Percentiles rank a stretch among this genome's conserved stretches.
Conservation (phyloP, 2,888 invertebrate genomes). For the Lordiphosa fenestrarum region DNA sequence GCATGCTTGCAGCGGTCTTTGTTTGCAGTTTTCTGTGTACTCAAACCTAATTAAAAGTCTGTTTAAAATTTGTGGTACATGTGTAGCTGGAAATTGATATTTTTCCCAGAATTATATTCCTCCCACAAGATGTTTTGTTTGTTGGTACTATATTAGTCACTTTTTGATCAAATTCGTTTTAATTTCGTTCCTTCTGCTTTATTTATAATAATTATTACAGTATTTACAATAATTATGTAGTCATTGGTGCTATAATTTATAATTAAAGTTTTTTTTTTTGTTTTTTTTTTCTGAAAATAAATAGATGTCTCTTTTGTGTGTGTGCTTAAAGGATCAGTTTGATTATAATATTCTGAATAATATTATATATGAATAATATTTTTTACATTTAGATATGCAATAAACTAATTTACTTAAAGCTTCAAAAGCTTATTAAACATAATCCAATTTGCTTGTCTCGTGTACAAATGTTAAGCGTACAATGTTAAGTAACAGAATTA, state of each 20-base stretch:
- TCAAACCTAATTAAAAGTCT: slow-evolving; percentile 37
- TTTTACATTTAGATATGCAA: slow-evolving; percentile 60
- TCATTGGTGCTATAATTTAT: slow-evolving; percentile 49
- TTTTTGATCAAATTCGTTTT: background rate
- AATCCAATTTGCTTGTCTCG: slow-evolving; percentile 32
- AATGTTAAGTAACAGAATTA: slow-evolving; percentile 25
- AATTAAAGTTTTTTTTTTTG: slow-evolving; percentile 1
- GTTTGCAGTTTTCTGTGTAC: background rate
- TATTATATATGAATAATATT: slow-evolving; percentile 1
- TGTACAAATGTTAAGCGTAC: slow-evolving; percentile 24
- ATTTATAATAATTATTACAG: slow-evolving; percentile 41
- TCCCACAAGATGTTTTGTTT: background rate
- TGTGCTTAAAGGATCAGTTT: slow-evolving; percentile 13
- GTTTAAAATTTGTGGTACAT: slow-evolving; percentile 24
- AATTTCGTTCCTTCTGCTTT: slow-evolving; percentile 4
- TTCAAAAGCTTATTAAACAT: slow-evolving; percentile 27
- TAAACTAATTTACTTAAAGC: slow-evolving; percentile 35
- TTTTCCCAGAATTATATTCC: background rate
- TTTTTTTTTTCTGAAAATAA: slow-evolving; percentile 36
- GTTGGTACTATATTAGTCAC: too few species aligned
- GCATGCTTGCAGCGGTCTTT: background rate
- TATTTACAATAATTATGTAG: slow-evolving; percentile 65
- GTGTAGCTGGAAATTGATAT: slow-evolving; percentile 19
- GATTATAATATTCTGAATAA: slow-evolving; percentile 4
- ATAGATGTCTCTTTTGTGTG: slow-evolving; percentile 31